Base-by-base conservation (phyloP, 2,888 invertebrate species). In the Germaria angustata region DNA sequence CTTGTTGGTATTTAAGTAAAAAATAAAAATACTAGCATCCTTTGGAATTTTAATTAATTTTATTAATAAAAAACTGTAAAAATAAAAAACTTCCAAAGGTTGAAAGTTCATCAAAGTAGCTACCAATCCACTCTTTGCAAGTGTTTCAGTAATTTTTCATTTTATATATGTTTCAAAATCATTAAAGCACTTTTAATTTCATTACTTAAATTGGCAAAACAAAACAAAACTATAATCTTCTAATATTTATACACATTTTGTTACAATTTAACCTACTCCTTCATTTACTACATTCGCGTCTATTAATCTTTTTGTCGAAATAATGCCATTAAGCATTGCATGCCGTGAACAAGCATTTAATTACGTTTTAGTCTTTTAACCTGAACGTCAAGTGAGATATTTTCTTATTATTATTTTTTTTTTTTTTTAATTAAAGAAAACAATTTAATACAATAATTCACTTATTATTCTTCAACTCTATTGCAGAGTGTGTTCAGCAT, bases 311-410 rank as follows among this genome's bases (percentile, higher is more conserved):
- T 46, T 72, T 39, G 15, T 53, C 1, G 20, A 44, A 63, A 34
- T 73, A n/a, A 5, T 72, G 36, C 17, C 34, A 63, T 65, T 65
- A 65, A 65, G 49, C 34, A n/a, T 69, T 53, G 69, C 61, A 69
- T 77, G 55, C 22, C 44, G 8, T 78, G 36, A 63, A 71, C 69
- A 61, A 44, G 51, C 46, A 61, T 73, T 59, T 80, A 61, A 80
- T 73, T 63, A 36, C 66, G 59, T 68, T 66, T 73, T 53, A 53
- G n/a, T 32, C 13, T 41, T 79, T 78, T 32, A 55, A 59, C 36
- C 15, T 32, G 24, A 51, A 39, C n/a, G 41, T n/a, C n/a, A n/a
- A n/a, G n/a, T n/a, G n/a, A n/a, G n/a, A n/a, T n/a, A n/a, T n/a
- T n/a, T n/a, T n/a, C n/a, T n/a, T n/a, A n/a, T n/a, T n/a, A n/a